Conservation (phyloP, 2,797 vertebrate species). For the Eulemur rubriventer region DNA sequence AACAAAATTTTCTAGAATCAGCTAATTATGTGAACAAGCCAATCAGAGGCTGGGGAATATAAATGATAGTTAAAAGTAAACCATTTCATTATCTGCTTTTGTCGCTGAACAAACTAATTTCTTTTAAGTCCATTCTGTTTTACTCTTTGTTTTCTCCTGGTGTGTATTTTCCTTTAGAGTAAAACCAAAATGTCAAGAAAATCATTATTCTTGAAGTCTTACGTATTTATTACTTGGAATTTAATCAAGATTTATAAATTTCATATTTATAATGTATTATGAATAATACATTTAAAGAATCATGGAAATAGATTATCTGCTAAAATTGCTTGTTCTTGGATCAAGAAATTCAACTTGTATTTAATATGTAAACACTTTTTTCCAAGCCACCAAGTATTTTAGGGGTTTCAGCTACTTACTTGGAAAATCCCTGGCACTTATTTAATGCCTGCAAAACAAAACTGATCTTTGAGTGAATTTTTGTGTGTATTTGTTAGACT, state of each 20-base stretch:
- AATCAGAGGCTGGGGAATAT: neutral
- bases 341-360: neutral
- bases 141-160: neutral
- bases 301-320: conserved; percentile 11
- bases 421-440: conserved; percentile 76
- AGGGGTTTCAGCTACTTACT: conserved; percentile 66
- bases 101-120: conserved; percentile 17
- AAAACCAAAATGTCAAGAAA: neutral
- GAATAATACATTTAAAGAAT: conserved; percentile 7
- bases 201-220: neutral
- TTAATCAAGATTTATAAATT: neutral
- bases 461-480: conserved; percentile 68
- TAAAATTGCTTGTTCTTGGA: conserved; percentile 30
- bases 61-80: conserved; percentile 48
- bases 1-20: conserved; percentile 10
- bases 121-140: neutral
- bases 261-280: neutral
- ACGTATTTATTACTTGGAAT: neutral
- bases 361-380: neutral
- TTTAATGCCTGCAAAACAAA: conserved; percentile 70
- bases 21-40: neutral
- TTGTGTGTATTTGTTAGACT: conserved; percentile 66
- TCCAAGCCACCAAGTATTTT: conserved; percentile 69
- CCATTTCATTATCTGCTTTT: conserved; percentile 21
- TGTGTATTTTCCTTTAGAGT: conserved; percentile 43